phyloP scores from a whole-genome alignment of 2,888 invertebrate genomes.

The Schizotus pectinicornis region DNA sequence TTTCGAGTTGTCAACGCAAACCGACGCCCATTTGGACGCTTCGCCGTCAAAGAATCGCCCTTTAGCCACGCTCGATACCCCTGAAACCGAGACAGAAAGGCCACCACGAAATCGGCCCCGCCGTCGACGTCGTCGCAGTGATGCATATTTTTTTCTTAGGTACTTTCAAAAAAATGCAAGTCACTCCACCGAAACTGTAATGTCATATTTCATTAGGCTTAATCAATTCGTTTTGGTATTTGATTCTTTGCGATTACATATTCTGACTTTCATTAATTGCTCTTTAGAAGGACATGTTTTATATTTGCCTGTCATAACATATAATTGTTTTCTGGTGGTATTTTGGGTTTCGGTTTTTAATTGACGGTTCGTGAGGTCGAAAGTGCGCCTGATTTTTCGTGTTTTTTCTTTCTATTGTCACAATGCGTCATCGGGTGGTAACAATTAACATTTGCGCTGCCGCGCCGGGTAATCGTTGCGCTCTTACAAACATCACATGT shows the following conservation, averaged over 20 bases:
- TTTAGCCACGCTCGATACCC: no score
- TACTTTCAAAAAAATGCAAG: slow-evolving; percentile 11
- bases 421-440: slow-evolving; percentile 1
- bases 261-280: slow-evolving; percentile 32
- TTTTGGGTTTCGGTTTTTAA: not conserved
- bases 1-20: no score
- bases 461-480: not conserved
- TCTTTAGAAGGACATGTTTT: slow-evolving; percentile 23
- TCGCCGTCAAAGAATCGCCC: no score
- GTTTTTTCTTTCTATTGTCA: not conserved
- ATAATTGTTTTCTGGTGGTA: slow-evolving; percentile 10
- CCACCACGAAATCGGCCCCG: no score
- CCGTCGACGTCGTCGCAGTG: no score
- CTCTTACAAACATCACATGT: not conserved
- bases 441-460: not conserved
- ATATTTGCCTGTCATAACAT: slow-evolving; percentile 17
- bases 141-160: no score
- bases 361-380: no score
- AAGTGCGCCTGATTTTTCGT: no score
- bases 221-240: slow-evolving; percentile 42
- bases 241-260: slow-evolving; percentile 36
- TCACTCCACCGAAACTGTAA: slow-evolving; percentile 33
- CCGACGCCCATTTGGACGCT: no score
- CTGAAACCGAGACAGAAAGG: no score
- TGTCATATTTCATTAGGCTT: slow-evolving; percentile 43